Evolutionary conservation across 1,140 invertebrate genomes (phyloP), one percentile per base, ranked within the genome.

Genomic region (Hylaeus volcanicus): DNA sequence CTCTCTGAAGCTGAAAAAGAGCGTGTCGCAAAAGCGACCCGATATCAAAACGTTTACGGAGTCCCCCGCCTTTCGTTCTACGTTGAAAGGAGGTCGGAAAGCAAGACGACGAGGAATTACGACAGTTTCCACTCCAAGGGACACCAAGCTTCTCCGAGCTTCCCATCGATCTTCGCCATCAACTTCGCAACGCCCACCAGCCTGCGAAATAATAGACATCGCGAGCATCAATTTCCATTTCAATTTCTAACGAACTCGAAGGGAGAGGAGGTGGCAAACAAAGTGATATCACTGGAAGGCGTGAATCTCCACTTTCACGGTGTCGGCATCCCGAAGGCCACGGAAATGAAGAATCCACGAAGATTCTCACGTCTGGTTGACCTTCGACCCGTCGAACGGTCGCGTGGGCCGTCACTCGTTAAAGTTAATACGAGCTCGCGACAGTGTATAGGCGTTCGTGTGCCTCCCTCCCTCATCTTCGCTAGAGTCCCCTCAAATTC

Each of bases 331-430:
- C 51, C 65, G 84, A 86, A 79, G 85, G 80, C 85, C 84, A 82
- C 70, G 76, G 83, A 86, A 86, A 86, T 82, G 85, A 86, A 85
- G 84, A 83, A 86, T 86, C 64, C 88, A 82, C 77, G 72, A 83
- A 76, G 81, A 87, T 90, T 90, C 89, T 87, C 89, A 90, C 89
- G 89, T 90, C 87, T 89, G 88, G 73, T 90, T 90, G 88, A 90
- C 85, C 89, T 85, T 71, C 86, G 83, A 88, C 84, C 87, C 85
- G 69, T 85, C 75, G 86, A 89, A 87, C 79, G 74, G 84, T 89
- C 88, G 89, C 89, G 89, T 90, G 89, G 89, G 89, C 84, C 80
- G 89, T 90, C 88, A 87, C 89, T 90, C 85, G 89, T 89, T 89
- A 88, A 88, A 85, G 83, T 86, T 90, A 90, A 90, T 90, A 86